phyloP scores from a whole-genome alignment of 2,888 invertebrate species.

The Parthenolecanium corni region DNA sequence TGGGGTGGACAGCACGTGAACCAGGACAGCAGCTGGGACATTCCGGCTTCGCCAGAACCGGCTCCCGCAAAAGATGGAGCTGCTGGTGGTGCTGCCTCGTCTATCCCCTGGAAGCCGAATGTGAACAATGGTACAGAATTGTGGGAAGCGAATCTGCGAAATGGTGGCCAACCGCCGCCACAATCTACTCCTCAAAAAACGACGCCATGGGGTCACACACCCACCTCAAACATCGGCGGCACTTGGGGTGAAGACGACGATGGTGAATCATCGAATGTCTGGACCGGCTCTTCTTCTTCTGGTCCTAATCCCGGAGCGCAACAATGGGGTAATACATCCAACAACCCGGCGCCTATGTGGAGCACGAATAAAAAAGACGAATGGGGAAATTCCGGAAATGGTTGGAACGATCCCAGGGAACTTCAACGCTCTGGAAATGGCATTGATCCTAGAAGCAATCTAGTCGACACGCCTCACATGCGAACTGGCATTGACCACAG shows the following conservation, averaged over 20 bases:
- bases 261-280: slow-evolving; percentile 68
- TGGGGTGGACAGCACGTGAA: slow-evolving; percentile 94
- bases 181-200: slow-evolving; percentile 69
- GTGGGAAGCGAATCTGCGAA: slow-evolving; percentile 84
- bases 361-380: slow-evolving; percentile 33
- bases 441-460: slow-evolving; percentile 25
- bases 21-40: slow-evolving; percentile 89
- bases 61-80: slow-evolving; percentile 47
- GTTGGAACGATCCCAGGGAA: slow-evolving; percentile 43
- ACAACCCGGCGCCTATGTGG: slow-evolving; percentile 34
- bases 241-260: slow-evolving; percentile 89
- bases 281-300: slow-evolving; percentile 51
- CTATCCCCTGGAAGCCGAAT: slow-evolving; percentile 73
- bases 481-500: slow-evolving; percentile 40
- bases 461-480: slow-evolving; percentile 36
- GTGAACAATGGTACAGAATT: slow-evolving; percentile 81
- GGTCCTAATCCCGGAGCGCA: slow-evolving; percentile 22
- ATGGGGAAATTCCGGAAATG: slow-evolving; percentile 22
- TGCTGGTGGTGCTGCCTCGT: slow-evolving; percentile 40
- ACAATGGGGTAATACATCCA: slow-evolving; percentile 30
- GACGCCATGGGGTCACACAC: slow-evolving; percentile 90
- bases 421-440: slow-evolving; percentile 39
- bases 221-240: slow-evolving; percentile 80
- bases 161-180: slow-evolving; percentile 66
- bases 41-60: slow-evolving; percentile 79